These are phyloP conservation scores for Spinus olivaceus DNA, from an alignment of 2,797 vertebrate genomes.

Conservation along the genomic window DNA sequence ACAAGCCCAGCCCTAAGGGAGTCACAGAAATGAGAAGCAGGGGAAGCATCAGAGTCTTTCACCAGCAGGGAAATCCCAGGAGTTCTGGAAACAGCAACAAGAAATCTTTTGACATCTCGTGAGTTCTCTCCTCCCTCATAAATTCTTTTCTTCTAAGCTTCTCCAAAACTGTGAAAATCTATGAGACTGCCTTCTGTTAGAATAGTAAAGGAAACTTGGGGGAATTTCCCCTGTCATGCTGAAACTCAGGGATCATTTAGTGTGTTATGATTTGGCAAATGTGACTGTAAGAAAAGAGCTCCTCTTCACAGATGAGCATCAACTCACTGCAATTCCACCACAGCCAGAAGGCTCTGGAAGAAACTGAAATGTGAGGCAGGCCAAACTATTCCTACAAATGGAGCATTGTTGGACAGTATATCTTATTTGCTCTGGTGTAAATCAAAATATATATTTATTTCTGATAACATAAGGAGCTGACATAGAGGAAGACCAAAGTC, in stretches of 20 bases:
- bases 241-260: neutral
- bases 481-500: neutral
- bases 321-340: neutral
- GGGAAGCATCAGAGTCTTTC: neutral
- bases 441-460: neutral
- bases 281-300: neutral
- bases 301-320: neutral
- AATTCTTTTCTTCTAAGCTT: neutral
- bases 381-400: neutral
- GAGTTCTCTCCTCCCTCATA: neutral
- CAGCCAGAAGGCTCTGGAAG: neutral
- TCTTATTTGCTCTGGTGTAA: neutral
- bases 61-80: neutral
- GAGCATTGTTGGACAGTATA: neutral
- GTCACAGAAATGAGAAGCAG: neutral
- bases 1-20: neutral
- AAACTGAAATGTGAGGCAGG: neutral
- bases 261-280: neutral
- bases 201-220: neutral
- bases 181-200: neutral
- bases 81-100: neutral
- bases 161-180: neutral
- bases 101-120: neutral
- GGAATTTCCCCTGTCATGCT: conserved; percentile 14
- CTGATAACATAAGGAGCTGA: neutral